Evolutionary conservation across 2,113 vertebrate genomes (phyloP), one percentile per base, ranked within the genome.

Genomic region (Poicephalus gulielmi): DNA sequence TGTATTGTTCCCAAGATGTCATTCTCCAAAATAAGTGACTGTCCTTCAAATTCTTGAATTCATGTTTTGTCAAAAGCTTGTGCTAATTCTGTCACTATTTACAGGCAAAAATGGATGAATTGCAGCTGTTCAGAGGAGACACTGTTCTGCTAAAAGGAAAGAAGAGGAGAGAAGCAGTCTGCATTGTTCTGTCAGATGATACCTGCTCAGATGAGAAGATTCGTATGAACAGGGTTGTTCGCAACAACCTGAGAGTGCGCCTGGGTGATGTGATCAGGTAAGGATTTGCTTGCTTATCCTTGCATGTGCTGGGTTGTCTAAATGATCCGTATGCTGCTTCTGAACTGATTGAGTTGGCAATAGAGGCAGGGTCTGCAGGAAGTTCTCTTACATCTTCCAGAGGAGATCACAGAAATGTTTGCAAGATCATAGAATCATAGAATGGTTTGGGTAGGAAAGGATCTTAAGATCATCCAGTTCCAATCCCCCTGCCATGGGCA

Each of bases 151-250:
- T 99, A 77, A 99, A 99, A 97, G 99, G 99, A 62, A 99, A 99
- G 98, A 99, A 99, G 97, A 99, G 99, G 88, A 97, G 99, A 80
- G 99, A 99, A 98, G 99, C 99, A 0, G 99, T 99, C 53, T 99
- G 99, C 92, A 99, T 99, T 70, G 99, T 99, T 35, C 98, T 99
- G 73, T 99, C 99, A 37, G 99, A 99, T 87, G 99, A 99, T 90
- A 99, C 98, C 85, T 99, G 99, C 94, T 99, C 99, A 20, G 99
- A 99, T 94, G 99, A 99, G 97, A 99, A 99, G 96, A 99, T 99
- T 95, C 99, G 99, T 94, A 99, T 99, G 99, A 99, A 99, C 94
- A 98, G 99, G 95, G 99, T 99, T 93, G 99, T 99, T 91, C 99
- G 99, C 83, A 99, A 99, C 98, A 99, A 99, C 88, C 97, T 99